Conservation (phyloP, 2,113 vertebrate genomes). For the Stegostoma tigrinum region DNA sequence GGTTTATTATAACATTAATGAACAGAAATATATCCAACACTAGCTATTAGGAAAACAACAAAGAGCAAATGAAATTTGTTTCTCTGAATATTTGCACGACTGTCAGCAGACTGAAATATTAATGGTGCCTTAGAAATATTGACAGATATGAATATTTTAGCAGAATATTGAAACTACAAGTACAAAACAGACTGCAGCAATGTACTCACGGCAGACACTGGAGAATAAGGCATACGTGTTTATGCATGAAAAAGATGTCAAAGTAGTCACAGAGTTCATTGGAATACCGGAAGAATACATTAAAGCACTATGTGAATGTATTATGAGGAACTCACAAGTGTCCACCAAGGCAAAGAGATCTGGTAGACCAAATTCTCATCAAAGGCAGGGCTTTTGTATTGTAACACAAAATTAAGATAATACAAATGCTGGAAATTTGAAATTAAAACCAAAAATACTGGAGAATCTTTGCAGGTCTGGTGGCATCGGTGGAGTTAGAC, state of each 20-base stretch:
- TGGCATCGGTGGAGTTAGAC: too few species aligned
- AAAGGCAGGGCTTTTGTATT: neutral
- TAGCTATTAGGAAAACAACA: neutral
- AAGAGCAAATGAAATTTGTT: neutral
- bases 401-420: neutral
- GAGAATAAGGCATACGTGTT: too few species aligned
- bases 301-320: neutral
- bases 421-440: too few species aligned
- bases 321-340: neutral
- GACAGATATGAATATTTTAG: neutral
- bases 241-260: neutral
- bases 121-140: neutral
- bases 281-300: neutral
- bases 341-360: neutral
- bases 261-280: neutral
- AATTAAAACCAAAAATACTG: too few species aligned
- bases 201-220: too few species aligned
- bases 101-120: neutral
- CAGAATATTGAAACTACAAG: neutral
- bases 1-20: neutral
- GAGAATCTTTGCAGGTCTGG: too few species aligned
- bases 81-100: neutral
- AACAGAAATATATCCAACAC: neutral
- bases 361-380: neutral
- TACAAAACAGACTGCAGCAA: neutral